Evolutionary conservation across 2,113 vertebrate species (phyloP).

Genomic region (Actenoides lindsayi): DNA sequence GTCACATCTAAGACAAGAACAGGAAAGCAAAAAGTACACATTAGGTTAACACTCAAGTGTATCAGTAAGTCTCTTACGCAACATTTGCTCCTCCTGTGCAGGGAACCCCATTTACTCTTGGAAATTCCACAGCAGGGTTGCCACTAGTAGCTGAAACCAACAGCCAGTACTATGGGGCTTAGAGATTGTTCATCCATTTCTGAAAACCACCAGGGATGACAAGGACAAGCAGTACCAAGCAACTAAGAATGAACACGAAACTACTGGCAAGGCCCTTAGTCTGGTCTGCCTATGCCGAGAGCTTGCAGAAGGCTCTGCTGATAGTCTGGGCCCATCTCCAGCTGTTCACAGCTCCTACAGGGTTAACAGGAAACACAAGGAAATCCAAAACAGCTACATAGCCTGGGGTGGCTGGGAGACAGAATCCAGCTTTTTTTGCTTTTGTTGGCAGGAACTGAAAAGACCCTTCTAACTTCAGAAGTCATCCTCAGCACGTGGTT

Average conservation of each 20-base stretch:
- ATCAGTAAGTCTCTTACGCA: not conserved
- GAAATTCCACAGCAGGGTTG: not conserved
- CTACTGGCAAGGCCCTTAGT: not conserved
- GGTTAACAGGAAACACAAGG: constrained; percentile 3
- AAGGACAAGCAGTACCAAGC: not conserved
- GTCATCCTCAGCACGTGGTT: not conserved
- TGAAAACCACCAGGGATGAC: not conserved
- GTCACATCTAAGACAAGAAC: constrained; percentile 85
- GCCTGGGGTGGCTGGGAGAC: not conserved
- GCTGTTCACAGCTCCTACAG: rapidly evolving
- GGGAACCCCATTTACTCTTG: not conserved
- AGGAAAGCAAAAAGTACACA: not conserved
- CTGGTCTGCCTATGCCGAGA: not conserved
- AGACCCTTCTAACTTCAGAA: not conserved
- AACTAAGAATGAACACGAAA: not conserved
- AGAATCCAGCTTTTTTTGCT: not conserved
- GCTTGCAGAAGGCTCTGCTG: not conserved
- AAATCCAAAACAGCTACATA: not conserved
- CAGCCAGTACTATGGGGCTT: not conserved
- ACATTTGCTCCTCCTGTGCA: not conserved
- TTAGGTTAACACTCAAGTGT: not conserved
- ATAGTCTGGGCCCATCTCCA: not conserved
- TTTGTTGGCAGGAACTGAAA: not conserved
- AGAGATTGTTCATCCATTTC: not conserved
- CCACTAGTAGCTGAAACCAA: not conserved